These are phyloP conservation scores for Anoplopoma fimbria DNA, from an alignment of 2,113 vertebrate genomes.

Conservation along the genomic window DNA sequence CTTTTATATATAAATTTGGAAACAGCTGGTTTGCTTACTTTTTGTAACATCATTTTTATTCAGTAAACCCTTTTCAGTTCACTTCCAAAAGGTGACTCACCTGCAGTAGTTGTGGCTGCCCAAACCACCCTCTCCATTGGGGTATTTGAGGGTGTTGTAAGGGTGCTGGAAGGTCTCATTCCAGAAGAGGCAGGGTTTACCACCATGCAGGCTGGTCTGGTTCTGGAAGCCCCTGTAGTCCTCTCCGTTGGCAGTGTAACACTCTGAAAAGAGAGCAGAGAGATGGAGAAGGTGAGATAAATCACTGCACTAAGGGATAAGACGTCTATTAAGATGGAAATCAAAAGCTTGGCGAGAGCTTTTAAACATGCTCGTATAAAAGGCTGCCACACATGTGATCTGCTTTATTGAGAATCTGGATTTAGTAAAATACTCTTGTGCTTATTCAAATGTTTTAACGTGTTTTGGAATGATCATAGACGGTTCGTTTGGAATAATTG, in stretches of 20 bases:
- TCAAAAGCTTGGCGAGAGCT: constrained; percentile 44
- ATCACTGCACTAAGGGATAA: constrained; percentile 8
- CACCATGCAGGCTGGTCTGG: constrained; percentile 90
- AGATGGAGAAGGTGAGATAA: constrained; percentile 1
- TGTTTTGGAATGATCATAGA: constrained; percentile 51
- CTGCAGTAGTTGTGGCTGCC: constrained; percentile 98
- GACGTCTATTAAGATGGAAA: constrained; percentile 10
- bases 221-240: constrained; percentile 96
- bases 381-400: constrained; percentile 44
- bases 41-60: not conserved
- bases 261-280: constrained; percentile 85
- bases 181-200: constrained; percentile 96
- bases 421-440: constrained; percentile 8
- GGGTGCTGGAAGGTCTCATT: constrained; percentile 98
- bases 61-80: not conserved
- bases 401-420: constrained; percentile 51
- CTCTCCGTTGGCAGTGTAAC: constrained; percentile 95
- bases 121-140: constrained; percentile 94
- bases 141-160: constrained; percentile 96
- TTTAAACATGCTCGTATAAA: constrained; percentile 22
- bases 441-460: constrained; percentile 48
- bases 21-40: not conserved
- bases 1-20: too few relatives aligned
- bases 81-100: constrained; percentile 78
- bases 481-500: constrained; percentile 42